Evolutionary conservation across 1,140 invertebrate genomes (phyloP), one percentile per base, ranked within the genome.

Genomic region (Drosophila pallidifrons): DNA sequence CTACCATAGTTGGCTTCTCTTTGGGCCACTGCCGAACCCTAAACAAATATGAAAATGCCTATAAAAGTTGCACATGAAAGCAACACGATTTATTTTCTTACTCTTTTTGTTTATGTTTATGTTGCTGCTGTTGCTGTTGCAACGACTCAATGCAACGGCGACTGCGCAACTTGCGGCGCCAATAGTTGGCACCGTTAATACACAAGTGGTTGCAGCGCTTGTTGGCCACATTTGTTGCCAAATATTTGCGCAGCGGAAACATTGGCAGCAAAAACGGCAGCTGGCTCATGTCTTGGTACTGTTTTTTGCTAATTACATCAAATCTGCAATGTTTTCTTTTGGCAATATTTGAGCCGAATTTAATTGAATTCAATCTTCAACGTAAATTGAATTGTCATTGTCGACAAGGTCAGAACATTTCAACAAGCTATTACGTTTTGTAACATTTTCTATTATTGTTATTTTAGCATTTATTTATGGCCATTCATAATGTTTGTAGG

Each of bases 121-220:
- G 47, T 20, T 66, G 20, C 35, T 63, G 45, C 66, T 73, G 74
- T 74, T 63, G 45, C 66, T 73, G 74, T 74, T 77, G 71, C 76
- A 69, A 79, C 59, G 66, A 78, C 43, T 58, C 65, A 69, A 61
- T 72, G 74, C 74, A 77, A 76, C 66, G 41, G 59, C 54, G 35
- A 11, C 60, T 78, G 64, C 65, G 67, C 64, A 67, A 78, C 67
- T 65, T 28, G 41, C 35, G 64, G 58, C 67, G 57, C 20, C 61
- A 69, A 61, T 46, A 45, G 65, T 35, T 67, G 49, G 10, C 51
- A 61, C 30, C 32, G 45, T 51, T 59, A 16, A 43, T 49, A 35
- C 20, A 41, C 8, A 32, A 8, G 11, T 20, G 10, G n/a, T 58
- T 65, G 63, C 43, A 58, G 59, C 7, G 57, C 20, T 32, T 55